These are phyloP conservation scores for Pterocles gutturalis DNA, from an alignment of 2,113 vertebrate species.

Conservation along the genomic window DNA sequence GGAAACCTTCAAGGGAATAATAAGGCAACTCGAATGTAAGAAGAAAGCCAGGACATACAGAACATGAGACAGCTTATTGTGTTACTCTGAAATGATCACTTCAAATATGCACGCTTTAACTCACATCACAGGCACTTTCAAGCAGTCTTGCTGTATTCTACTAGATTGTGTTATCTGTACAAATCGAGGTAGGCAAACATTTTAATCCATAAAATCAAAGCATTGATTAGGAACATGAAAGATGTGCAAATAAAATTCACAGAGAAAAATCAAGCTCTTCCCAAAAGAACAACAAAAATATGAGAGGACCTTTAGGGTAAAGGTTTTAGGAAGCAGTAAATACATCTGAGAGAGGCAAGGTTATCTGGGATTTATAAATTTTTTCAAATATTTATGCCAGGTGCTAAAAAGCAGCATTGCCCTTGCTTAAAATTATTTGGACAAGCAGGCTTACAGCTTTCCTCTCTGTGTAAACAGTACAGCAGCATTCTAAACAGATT, in stretches of 20 bases:
- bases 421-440: conserved; percentile 80
- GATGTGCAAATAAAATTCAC: background rate
- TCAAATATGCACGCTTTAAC: background rate
- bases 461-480: conserved; percentile 85
- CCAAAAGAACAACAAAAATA: background rate
- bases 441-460: conserved; percentile 83
- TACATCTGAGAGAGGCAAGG: conserved; percentile 79
- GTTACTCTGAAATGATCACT: background rate
- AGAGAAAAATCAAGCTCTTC: background rate
- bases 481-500: conserved; percentile 90
- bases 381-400: conserved; percentile 96
- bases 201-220: background rate
- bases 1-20: background rate
- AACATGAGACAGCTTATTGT: background rate
- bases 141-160: background rate
- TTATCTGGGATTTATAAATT: conserved; percentile 86
- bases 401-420: conserved; percentile 83
- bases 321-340: conserved; percentile 83
- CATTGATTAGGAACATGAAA: background rate
- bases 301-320: conserved; percentile 44
- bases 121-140: background rate
- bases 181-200: background rate
- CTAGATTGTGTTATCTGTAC: background rate
- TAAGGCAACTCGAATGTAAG: background rate
- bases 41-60: background rate